Base-by-base conservation (phyloP, 1,140 invertebrate species). In the Mya arenaria region DNA sequence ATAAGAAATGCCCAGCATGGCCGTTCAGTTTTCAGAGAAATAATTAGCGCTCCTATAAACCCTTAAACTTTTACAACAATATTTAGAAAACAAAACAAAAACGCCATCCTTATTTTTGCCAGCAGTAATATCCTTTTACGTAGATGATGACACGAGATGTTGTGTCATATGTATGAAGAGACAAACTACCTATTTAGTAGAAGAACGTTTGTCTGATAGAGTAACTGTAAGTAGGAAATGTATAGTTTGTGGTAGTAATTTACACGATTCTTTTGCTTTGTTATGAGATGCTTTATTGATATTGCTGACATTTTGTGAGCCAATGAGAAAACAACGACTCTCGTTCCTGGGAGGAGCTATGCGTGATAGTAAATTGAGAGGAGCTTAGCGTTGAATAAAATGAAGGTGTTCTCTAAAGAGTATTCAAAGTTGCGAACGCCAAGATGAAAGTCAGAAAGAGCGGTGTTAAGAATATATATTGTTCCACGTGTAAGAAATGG, bases 381-480 rank as follows among this genome's bases (percentile, higher is more conserved):
- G 30, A 10, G 30, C 5, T 6, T 60, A 60, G 23, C 8, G n/a
- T 10, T 23, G n/a, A 23, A 23, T 60, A 8, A 60, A 23, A 10
- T 13, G 30, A 60, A n/a, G n/a, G n/a, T n/a, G n/a, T n/a, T 60
- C 56, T 10, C 5, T 23, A 28, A 60, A 23, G 23, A 28, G 8
- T 23, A 6, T 10, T 60, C n/a, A 23, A 60, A 8, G 8, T 23
- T 23, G 30, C 56, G 56, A 19, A 28, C 56, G 8, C 8, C n/a
- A 60, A 13, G 56, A 6, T 19, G 23, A 60, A 60, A 60, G 30
- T 6, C n/a, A 60, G 6, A 60, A 60, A 6, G 23, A 28, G 30
- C 23, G 23, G 23, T 60, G 23, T 60, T 23, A 65, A 65, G 34
- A 65, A 65, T 65, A 28, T 65, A 30, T 65, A 65, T 23, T 65